Percentiles rank a stretch among this genome's conserved stretches.
These are phyloP conservation scores for Margaritifera margaritifera DNA, from an alignment of 2,888 invertebrate genomes.

Conservation along the genomic window DNA sequence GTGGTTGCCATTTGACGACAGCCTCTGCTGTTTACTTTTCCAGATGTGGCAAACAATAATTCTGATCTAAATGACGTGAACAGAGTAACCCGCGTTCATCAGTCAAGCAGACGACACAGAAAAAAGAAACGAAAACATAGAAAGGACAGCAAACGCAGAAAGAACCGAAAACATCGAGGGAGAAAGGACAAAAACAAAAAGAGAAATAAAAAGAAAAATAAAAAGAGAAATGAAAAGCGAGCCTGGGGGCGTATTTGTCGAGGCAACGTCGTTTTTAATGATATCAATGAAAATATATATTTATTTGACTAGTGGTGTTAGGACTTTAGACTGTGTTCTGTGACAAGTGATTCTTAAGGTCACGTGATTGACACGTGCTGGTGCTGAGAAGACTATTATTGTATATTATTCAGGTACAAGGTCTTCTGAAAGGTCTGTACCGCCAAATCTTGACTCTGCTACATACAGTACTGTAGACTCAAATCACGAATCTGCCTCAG, in stretches of 20 bases:
- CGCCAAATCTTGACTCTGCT: no score
- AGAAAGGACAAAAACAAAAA: slow-evolving; percentile 17
- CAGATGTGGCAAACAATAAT: slow-evolving; percentile 34
- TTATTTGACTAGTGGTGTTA: slow-evolving; percentile 8
- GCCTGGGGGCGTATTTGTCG: slow-evolving; percentile 34
- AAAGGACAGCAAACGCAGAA: slow-evolving; percentile 16
- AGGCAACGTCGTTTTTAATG: slow-evolving; percentile 28
- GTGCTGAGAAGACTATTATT: slow-evolving; percentile 13
- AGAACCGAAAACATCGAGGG: slow-evolving; percentile 14
- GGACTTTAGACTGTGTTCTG: no score
- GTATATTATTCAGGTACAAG: slow-evolving; percentile 19
- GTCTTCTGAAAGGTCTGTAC: no score
- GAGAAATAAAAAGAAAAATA: slow-evolving; percentile 23
- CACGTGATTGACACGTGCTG: no score
- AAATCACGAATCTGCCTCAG: no score
- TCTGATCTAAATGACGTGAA: slow-evolving; percentile 28
- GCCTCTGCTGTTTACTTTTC: slow-evolving; percentile 16
- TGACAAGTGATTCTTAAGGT: no score
- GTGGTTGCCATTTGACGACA: no score
- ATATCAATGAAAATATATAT: slow-evolving; percentile 18
- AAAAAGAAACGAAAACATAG: slow-evolving; percentile 22
- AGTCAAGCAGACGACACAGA: slow-evolving; percentile 19
- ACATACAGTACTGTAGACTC: no score
- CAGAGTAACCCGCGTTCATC: slow-evolving; percentile 25
- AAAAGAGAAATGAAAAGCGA: slow-evolving; percentile 23